A percentile compares a stretch with the other conserved stretches of the same genome.
These are phyloP conservation scores for Rhyzopertha dominica DNA, from an alignment of 1,140 invertebrate species.

Conservation along the genomic window DNA sequence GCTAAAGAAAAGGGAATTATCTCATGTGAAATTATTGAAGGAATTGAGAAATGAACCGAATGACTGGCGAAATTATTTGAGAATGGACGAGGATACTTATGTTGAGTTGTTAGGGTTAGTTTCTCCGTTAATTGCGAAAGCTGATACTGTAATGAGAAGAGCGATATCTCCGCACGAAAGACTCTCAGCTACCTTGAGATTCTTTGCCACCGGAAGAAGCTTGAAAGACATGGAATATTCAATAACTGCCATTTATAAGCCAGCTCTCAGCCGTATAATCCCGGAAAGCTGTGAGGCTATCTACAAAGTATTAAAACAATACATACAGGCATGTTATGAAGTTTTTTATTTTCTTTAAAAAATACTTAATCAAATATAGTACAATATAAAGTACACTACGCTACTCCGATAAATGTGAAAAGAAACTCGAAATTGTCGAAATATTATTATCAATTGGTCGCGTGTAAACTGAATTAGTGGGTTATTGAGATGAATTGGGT, in stretches of 20 bases:
- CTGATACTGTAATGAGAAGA: constrained; percentile 14
- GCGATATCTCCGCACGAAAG: constrained; percentile 18
- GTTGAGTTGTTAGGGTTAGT: constrained; percentile 17
- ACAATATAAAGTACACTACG: too few relatives aligned
- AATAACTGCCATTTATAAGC: constrained; percentile 7
- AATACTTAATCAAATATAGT: too few relatives aligned
- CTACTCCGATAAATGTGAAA: too few relatives aligned
- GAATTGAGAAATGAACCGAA: constrained; percentile 27
- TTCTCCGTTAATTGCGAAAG: constrained; percentile 9
- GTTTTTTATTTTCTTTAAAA: too few relatives aligned
- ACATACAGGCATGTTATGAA: constrained; percentile 5
- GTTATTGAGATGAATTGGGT: too few relatives aligned
- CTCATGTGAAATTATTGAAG: constrained; percentile 28
- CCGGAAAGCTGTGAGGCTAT: constrained; percentile 10
- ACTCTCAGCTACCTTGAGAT: constrained; percentile 16
- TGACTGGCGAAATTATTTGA: constrained; percentile 30
- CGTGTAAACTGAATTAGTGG: too few relatives aligned
- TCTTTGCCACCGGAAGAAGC: constrained; percentile 4
- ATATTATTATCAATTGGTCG: too few relatives aligned
- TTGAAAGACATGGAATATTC: constrained; percentile 9
- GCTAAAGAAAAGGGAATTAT: constrained; percentile 1
- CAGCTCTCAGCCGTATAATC: constrained; percentile 6
- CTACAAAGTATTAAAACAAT: constrained; percentile 11
- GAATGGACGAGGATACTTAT: constrained; percentile 33
- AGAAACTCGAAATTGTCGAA: too few relatives aligned